Percentiles rank a stretch among this genome's conserved stretches.
These are phyloP conservation scores for Camelus bactrianus DNA, from an alignment of 2,113 vertebrate species.

Conservation along the genomic window DNA sequence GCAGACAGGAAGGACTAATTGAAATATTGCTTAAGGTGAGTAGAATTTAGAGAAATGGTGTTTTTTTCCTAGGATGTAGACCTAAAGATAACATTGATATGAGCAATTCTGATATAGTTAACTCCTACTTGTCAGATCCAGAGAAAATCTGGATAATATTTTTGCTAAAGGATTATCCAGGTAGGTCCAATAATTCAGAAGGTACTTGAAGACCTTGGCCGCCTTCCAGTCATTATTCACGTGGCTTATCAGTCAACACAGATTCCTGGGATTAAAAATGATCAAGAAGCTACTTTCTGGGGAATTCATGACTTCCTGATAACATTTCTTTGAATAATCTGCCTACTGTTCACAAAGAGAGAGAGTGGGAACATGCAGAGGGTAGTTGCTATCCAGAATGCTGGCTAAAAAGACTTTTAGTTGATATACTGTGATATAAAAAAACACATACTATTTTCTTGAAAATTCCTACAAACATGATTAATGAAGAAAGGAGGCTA, in stretches of 20 bases:
- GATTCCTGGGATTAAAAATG: not conserved
- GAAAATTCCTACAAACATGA: not conserved
- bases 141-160: not conserved
- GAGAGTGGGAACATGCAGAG: not conserved
- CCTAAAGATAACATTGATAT: not conserved
- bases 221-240: not conserved
- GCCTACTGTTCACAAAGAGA: not conserved
- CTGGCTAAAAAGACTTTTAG: not conserved
- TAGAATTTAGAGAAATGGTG: conserved; percentile 4
- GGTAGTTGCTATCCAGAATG: not conserved
- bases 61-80: not conserved
- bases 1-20: not conserved
- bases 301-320: not conserved
- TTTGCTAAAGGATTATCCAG: not conserved
- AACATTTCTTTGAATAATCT: not conserved
- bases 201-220: not conserved
- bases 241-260: not conserved
- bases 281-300: not conserved
- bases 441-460: not conserved
- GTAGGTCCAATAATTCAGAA: not conserved
- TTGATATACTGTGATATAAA: not conserved
- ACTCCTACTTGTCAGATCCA: not conserved
- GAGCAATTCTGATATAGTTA: not conserved
- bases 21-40: not conserved
- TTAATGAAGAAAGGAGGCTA: not conserved